Percentiles rank a stretch among this genome's conserved stretches.
Evolutionary conservation across 2,888 invertebrate species (phyloP).

Genomic region (Agonum fuliginosum): DNA sequence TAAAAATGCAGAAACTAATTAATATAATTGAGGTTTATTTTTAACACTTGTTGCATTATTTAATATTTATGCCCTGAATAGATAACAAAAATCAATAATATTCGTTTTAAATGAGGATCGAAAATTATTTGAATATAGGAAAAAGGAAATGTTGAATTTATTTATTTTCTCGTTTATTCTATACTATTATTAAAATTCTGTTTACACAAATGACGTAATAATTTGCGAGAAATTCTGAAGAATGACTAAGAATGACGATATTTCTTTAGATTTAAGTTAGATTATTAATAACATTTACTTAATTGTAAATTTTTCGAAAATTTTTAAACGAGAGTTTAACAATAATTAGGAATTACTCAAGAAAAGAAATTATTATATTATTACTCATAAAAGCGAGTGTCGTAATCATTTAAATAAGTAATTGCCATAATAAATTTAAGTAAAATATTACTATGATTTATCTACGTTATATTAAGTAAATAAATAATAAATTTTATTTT

Average conservation of each 20-base stretch:
- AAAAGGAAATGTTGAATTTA: neutral
- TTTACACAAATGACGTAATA: conserved; percentile 14
- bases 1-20: neutral
- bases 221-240: conserved; percentile 2
- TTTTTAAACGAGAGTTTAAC: too few relatives aligned
- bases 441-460: too few relatives aligned
- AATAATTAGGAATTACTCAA: too few relatives aligned
- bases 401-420: too few relatives aligned
- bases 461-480: too few relatives aligned
- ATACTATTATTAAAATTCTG: conserved; percentile 18
- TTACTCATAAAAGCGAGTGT: too few relatives aligned
- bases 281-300: too few relatives aligned
- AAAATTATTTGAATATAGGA: neutral
- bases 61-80: neutral
- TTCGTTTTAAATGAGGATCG: neutral
- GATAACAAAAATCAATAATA: conserved; percentile 25
- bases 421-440: too few relatives aligned
- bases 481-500: too few relatives aligned
- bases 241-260: conserved; percentile 36
- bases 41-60: conserved; percentile 35
- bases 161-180: neutral
- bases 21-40: conserved; percentile 1
- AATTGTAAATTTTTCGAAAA: too few relatives aligned
- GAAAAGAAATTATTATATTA: too few relatives aligned
- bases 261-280: neutral